Conservation (phyloP, 2,113 vertebrate species). For the Bubo scandiacus region DNA sequence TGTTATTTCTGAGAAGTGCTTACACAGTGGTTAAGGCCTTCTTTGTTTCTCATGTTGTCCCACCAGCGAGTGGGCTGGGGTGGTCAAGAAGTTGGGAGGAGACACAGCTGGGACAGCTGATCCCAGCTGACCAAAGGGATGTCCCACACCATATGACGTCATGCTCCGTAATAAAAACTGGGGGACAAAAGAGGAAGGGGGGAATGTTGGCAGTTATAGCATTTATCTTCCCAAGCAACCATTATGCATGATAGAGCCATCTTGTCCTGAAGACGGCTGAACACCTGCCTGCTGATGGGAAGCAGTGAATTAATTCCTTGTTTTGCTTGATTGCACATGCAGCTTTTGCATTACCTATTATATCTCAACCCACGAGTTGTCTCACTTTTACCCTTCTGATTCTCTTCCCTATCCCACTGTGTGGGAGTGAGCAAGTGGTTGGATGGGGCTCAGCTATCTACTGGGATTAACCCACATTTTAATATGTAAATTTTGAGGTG, state of each 20-base stretch:
- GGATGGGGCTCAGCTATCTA: neutral
- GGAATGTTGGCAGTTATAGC: neutral
- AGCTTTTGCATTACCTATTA: neutral
- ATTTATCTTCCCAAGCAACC: neutral
- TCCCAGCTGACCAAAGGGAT: neutral
- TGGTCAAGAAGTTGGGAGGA: neutral
- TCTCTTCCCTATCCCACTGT: neutral
- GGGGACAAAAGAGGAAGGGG: neutral
- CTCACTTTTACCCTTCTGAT: neutral
- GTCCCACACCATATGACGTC: accelerated
- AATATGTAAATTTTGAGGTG: neutral
- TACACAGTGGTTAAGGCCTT: neutral
- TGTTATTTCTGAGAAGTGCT: neutral
- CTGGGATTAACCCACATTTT: neutral
- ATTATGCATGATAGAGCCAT: accelerated
- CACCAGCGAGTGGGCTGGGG: neutral
- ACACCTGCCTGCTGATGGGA: neutral
- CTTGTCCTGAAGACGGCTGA: neutral
- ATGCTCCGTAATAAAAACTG: neutral
- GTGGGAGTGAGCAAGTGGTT: neutral
- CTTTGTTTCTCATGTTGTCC: neutral
- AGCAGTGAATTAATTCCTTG: neutral
- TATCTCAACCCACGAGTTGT: neutral
- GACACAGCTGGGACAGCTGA: neutral
- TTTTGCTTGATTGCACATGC: neutral